Base-by-base conservation (phyloP, 2,797 vertebrate species). In the Schizothorax lantsangensis region DNA sequence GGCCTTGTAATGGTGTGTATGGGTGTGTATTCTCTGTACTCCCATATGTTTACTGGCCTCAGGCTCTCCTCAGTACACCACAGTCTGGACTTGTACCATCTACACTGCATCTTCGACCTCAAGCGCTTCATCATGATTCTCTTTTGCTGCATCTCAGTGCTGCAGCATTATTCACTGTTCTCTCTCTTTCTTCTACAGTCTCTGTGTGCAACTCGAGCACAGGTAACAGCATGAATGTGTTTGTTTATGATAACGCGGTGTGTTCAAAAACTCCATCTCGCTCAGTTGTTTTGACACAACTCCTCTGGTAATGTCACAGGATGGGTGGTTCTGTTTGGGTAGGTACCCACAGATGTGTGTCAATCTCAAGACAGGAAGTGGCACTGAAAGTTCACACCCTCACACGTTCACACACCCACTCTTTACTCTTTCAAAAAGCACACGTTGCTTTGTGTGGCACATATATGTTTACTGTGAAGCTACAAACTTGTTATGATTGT, bases 311-410 rank as follows among this genome's bases (percentile, higher is more conserved):
- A 52, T 62, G 66, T 72, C 49, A 95, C 95, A 95, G 95, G 95
- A 95, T 95, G 95, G 95, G 95, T 90, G 95, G 93, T 90, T 92
- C 89, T 93, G 88, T 91, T 88, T 93, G 86, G 91, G 91, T 91
- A 94, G 94, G 93, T 95, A 94, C 93, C 93, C 92, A 89, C 93
- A 93, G 90, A 79, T 85, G 68, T 86, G 86, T 91, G 85, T 85
- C 79, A 81, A 47, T 88, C 83, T 82, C n/a, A 52, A 81, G 66
- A 83, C 88, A 91, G 90, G 90, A 91, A 89, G 84, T 91, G 87
- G 83, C 89, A 89, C 85, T 83, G 43, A 86, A 92, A 88, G 84
- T 74, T 86, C 81, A 87, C 87, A 89, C 86, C 88, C 84, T 88
- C 62, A 91, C 30, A 6, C 79, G 38, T 82, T n/a, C 78, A n/a